Conservation (phyloP, 1,140 invertebrate species). For the Riptortus pedestris region DNA sequence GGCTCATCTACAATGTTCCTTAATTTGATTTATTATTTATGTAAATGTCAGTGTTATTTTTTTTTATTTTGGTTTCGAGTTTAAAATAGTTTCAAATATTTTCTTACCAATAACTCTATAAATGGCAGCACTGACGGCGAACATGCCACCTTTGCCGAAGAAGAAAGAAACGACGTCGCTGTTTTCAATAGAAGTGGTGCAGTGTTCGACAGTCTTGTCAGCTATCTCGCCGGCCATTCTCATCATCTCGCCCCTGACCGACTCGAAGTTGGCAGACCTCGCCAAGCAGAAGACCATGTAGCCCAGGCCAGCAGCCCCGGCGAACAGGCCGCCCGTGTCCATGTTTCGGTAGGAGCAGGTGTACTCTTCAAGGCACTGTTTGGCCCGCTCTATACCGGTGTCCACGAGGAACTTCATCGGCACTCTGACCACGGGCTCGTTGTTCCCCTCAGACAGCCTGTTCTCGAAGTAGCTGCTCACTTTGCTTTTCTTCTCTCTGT, state of each 20-base stretch:
- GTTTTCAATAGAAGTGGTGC: neutral
- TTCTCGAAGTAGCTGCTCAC: slow-evolving; percentile 38
- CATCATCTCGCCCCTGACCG: slow-evolving; percentile 37
- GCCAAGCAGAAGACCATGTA: slow-evolving; percentile 47
- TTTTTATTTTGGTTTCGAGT: too few species aligned
- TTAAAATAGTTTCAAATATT: too few species aligned
- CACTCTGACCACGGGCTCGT: slow-evolving; percentile 28
- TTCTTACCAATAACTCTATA: neutral
- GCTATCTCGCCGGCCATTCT: slow-evolving; percentile 41
- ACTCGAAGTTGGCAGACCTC: slow-evolving; percentile 38
- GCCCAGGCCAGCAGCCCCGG: slow-evolving; percentile 43
- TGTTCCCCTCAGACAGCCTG: slow-evolving; percentile 36
- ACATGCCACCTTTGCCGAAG: slow-evolving; percentile 25
- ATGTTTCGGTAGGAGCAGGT: slow-evolving; percentile 30
- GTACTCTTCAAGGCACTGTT: slow-evolving; percentile 19
- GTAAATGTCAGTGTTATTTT: too few species aligned
- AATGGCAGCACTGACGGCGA: slow-evolving; percentile 22
- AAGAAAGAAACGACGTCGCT: slow-evolving; percentile 11
- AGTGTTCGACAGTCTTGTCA: slow-evolving; percentile 34
- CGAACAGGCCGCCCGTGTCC: slow-evolving; percentile 42
- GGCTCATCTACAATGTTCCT: too few species aligned
- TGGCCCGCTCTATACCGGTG: slow-evolving; percentile 11
- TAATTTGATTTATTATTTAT: too few species aligned
- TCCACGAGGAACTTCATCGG: slow-evolving; percentile 29
- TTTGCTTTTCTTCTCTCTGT: too few species aligned